Evolutionary conservation across 2,113 vertebrate species (phyloP).

Genomic region (Ptyas mucosa): DNA sequence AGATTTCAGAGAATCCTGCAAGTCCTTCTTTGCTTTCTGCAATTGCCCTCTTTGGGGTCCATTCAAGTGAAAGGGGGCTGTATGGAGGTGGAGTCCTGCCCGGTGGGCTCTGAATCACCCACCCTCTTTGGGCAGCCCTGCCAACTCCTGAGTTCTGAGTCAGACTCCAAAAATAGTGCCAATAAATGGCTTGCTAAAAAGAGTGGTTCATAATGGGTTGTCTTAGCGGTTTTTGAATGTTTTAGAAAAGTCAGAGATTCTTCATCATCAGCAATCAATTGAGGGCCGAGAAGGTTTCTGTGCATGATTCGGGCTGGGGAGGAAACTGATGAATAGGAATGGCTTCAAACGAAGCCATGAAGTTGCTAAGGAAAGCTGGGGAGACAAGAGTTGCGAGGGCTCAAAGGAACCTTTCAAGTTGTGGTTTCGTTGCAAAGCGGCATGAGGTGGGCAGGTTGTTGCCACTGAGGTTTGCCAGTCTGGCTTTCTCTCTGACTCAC

Average conservation of each 20-base stretch:
- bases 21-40: not conserved
- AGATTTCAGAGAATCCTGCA: not conserved
- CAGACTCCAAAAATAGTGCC: not conserved
- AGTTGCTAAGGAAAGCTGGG: not conserved
- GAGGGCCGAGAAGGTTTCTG: not conserved
- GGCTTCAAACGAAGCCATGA: too few relatives aligned
- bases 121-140: not conserved
- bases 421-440: not conserved
- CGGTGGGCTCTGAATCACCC: not conserved
- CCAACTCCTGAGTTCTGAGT: not conserved
- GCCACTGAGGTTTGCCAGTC: too few relatives aligned
- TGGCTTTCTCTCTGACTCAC: not conserved
- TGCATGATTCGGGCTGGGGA: too few relatives aligned
- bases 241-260: not conserved
- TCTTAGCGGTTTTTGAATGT: not conserved
- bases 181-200: slow-evolving; percentile 1
- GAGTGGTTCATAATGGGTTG: not conserved
- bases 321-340: not conserved
- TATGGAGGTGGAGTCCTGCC: not conserved
- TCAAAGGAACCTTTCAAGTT: not conserved
- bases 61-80: not conserved
- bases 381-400: not conserved
- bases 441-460: not conserved
- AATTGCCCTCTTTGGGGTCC: not conserved
- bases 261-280: not conserved